Evolutionary conservation across 2,888 invertebrate genomes (phyloP), one percentile per base, ranked within the genome.

Genomic region (Embidobia sp.): DNA sequence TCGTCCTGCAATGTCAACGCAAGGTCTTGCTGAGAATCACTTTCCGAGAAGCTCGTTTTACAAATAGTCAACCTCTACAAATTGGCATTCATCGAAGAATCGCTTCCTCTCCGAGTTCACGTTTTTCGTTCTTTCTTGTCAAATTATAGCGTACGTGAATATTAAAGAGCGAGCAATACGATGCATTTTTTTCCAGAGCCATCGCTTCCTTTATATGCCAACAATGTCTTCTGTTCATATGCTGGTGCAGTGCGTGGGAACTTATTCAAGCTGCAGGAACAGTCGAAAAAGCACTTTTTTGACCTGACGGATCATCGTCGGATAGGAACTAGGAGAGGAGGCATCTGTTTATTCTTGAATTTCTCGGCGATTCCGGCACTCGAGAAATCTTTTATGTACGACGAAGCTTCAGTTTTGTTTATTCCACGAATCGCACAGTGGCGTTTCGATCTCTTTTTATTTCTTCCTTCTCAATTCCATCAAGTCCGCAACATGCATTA

Each of bases 241-340:
- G 55, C 64, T 64, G 59, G 61, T 72, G 69, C 69, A 75, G 48
- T 75, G 77, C 77, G 77, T 77, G 77, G 77, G 77, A 77, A 77
- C 67, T 72, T 61, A 72, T 67, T 77, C 77, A 77, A 77, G 77
- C 77, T 77, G 77, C 74, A 66, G 48, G 66, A 66, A 59, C 77
- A 63, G 61, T 72, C 77, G 72, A 77, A 72, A 70, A 77, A 77
- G 77, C 67, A 77, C 63, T 72, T 77, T 69, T 76, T 72, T 72
- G 67, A 72, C 67, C 77, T 72, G 77, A 63, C 61, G 35, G 67
- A 77, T 73, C 77, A 77, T 67, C 72, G 49, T 33, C 53, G 55
- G 70, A 72, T 66, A 72, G 72, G 72, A 77, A 48, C 66, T 35
- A 53, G 49, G 11, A 16, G 31, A 48, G 35, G 48, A 51, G 77